A percentile compares a stretch with the other conserved stretches of the same genome.
phyloP scores from a whole-genome alignment of 2,113 vertebrate species.

The Archilochus colubris region DNA sequence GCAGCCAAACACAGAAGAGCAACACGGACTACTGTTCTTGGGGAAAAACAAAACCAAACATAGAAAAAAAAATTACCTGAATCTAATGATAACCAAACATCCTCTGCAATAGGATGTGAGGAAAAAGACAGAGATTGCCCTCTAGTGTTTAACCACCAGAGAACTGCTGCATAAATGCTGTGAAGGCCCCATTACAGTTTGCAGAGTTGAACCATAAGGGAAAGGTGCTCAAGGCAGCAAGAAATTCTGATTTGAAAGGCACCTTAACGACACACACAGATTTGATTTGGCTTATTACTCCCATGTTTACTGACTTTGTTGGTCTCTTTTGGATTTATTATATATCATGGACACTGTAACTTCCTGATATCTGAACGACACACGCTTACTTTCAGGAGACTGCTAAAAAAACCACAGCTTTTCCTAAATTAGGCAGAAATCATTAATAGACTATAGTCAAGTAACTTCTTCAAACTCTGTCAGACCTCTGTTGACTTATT shows the following conservation, averaged over 20 bases:
- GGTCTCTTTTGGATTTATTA: not conserved
- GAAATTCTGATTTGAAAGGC: not conserved
- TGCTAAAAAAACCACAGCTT: not conserved
- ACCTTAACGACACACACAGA: not conserved
- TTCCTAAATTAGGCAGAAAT: not conserved
- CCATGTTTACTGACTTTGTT: not conserved
- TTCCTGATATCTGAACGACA: not conserved
- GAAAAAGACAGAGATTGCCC: conserved; percentile 9
- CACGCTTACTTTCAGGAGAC: not conserved
- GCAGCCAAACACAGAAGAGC: not conserved
- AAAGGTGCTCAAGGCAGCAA: rapidly evolving
- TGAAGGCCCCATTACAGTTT: not conserved
- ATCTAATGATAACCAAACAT: not conserved
- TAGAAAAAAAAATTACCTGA: rapidly evolving
- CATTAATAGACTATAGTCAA: not conserved
- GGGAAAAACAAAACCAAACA: rapidly evolving
- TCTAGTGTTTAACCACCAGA: not conserved
- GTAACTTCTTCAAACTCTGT: not conserved
- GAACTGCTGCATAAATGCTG: not conserved
- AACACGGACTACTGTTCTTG: rapidly evolving
- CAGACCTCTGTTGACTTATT: not conserved
- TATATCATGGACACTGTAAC: not conserved
- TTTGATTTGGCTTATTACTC: not conserved
- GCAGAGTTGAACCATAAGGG: not conserved
- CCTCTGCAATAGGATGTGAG: not conserved